These are phyloP conservation scores for Laspeyria flexula DNA, from an alignment of 2,888 invertebrate genomes.

Conservation along the genomic window DNA sequence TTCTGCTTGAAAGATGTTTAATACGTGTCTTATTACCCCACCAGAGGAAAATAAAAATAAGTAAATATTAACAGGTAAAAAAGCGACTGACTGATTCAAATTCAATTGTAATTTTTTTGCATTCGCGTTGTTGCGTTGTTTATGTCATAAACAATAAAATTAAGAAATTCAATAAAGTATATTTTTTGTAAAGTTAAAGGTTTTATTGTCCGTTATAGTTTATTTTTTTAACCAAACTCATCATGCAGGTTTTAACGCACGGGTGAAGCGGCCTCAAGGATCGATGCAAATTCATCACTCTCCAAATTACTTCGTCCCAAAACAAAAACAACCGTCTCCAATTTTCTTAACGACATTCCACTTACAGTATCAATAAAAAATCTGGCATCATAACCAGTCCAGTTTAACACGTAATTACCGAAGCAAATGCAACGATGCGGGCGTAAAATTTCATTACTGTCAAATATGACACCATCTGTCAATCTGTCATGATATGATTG, in stretches of 20 bases:
- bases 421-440: conserved; percentile 67
- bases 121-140: too few species aligned
- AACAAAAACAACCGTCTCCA: conserved; percentile 13
- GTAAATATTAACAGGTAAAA: neutral
- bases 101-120: neutral
- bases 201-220: neutral
- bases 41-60: conserved; percentile 49
- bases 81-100: neutral
- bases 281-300: conserved; percentile 7
- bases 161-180: too few species aligned
- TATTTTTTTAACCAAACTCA: neutral
- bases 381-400: conserved; percentile 35
- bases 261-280: neutral
- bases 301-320: neutral
- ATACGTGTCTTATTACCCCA: conserved; percentile 65
- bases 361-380: conserved; percentile 38
- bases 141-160: too few species aligned
- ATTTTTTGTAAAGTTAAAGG: neutral
- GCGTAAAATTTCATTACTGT: conserved; percentile 77
- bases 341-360: conserved; percentile 41
- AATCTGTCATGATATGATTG: conserved; percentile 66
- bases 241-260: neutral
- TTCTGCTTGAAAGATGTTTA: conserved; percentile 64
- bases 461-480: conserved; percentile 68
- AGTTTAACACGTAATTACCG: conserved; percentile 53